A percentile compares a stretch with the other conserved stretches of the same genome.
Conservation (phyloP, 2,888 invertebrate species). For the Lapara coniferarum region DNA sequence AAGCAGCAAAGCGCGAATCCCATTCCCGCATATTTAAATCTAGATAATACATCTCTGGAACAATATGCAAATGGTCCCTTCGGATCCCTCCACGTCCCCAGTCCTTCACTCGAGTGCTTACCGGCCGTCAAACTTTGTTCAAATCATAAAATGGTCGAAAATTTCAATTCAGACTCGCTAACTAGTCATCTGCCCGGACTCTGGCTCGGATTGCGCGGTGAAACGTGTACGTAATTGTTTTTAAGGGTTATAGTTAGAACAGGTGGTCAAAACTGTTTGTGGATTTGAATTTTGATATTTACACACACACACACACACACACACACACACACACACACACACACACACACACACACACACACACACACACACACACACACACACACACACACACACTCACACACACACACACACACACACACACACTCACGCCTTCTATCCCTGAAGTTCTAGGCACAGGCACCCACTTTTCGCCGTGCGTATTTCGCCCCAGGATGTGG, state of each 20-base stretch:
- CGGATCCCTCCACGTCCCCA: conserved; percentile 6
- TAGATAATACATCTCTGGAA: conserved; percentile 6
- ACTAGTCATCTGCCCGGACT: conserved; percentile 14
- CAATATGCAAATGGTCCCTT: conserved; percentile 13
- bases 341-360: no score
- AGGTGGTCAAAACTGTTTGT: no score
- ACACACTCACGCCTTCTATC: no score
- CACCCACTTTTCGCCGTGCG: no score
- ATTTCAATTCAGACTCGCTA: conserved; percentile 5
- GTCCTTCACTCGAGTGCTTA: conserved; percentile 1
- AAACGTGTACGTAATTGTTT: conserved; percentile 21
- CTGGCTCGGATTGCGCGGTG: neutral
- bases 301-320: no score
- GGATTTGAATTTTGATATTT: no score
- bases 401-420: no score
- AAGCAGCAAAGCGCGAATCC: neutral
- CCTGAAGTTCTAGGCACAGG: no score
- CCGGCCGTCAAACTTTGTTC: conserved; percentile 19
- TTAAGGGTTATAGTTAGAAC: neutral
- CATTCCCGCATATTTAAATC: conserved; percentile 4
- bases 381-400: no score
- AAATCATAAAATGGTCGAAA: conserved; percentile 23
- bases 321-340: no score
- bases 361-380: no score
- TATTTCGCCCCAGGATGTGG: no score